Conservation (phyloP, 2,113 vertebrate genomes). For the Furnarius figulus region DNA sequence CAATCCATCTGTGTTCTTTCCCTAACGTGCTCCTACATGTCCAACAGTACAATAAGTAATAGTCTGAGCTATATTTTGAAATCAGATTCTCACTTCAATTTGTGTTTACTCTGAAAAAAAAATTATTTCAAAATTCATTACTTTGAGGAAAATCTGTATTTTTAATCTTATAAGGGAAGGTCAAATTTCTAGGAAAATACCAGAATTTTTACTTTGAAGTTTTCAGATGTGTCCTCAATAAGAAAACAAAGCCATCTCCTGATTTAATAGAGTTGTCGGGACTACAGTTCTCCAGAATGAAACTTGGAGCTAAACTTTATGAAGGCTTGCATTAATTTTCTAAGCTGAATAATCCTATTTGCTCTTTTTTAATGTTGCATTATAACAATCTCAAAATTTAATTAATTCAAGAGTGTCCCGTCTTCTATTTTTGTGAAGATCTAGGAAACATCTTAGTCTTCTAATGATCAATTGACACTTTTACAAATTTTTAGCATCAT, state of each 20-base stretch:
- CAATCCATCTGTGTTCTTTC: background rate
- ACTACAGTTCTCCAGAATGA: background rate
- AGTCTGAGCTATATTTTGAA: background rate
- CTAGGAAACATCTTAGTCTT: background rate
- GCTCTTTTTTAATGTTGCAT: background rate
- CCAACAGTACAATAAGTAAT: background rate
- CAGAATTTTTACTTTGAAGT: background rate
- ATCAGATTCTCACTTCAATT: background rate
- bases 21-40: background rate
- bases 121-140: background rate
- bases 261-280: background rate
- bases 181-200: background rate
- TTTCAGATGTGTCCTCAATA: background rate
- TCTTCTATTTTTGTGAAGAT: background rate
- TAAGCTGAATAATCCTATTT: background rate
- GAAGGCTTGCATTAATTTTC: background rate
- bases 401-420: background rate
- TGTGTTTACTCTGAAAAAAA: background rate
- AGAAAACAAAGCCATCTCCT: background rate
- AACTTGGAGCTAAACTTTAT: background rate
- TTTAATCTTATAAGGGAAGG: background rate
- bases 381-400: background rate
- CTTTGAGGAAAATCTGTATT: background rate
- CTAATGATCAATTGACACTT: background rate
- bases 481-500: background rate